Percentiles rank a stretch among this genome's conserved stretches.
These are phyloP conservation scores for Myotis yumanensis DNA, from an alignment of 2,113 vertebrate genomes.

Conservation along the genomic window DNA sequence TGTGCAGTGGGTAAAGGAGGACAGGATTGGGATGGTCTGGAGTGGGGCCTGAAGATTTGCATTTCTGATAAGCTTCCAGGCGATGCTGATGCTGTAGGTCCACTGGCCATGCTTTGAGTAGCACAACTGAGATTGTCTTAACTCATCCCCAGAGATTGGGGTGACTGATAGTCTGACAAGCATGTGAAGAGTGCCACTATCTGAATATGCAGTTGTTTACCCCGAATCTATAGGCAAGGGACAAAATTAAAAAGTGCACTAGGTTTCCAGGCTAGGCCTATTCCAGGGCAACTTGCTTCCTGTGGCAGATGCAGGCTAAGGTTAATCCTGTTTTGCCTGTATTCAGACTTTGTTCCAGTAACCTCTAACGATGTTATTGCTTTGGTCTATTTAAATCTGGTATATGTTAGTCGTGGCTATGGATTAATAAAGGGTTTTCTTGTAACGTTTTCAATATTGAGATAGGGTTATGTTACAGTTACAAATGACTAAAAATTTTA, in stretches of 20 bases:
- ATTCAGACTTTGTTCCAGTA: background rate
- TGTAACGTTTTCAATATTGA: background rate
- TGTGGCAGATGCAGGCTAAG: background rate
- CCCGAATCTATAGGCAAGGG: background rate
- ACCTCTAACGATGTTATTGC: background rate
- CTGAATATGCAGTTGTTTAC: background rate
- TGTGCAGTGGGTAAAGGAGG: background rate
- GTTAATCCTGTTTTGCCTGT: background rate
- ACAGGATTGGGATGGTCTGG: background rate
- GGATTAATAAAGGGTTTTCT: background rate
- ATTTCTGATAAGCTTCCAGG: background rate
- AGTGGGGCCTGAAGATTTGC: background rate
- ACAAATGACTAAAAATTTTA: background rate
- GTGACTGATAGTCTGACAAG: background rate
- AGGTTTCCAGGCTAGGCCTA: background rate
- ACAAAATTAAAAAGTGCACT: background rate
- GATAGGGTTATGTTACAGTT: background rate
- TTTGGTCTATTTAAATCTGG: background rate
- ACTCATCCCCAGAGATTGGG: background rate
- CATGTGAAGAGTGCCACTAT: background rate
- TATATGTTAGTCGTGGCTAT: background rate
- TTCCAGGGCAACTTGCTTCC: background rate
- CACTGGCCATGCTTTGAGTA: background rate
- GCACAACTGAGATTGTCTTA: background rate
- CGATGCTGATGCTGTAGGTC: background rate